Base-by-base conservation (phyloP, 2,888 invertebrate genomes). In the Gerris lacustris region DNA sequence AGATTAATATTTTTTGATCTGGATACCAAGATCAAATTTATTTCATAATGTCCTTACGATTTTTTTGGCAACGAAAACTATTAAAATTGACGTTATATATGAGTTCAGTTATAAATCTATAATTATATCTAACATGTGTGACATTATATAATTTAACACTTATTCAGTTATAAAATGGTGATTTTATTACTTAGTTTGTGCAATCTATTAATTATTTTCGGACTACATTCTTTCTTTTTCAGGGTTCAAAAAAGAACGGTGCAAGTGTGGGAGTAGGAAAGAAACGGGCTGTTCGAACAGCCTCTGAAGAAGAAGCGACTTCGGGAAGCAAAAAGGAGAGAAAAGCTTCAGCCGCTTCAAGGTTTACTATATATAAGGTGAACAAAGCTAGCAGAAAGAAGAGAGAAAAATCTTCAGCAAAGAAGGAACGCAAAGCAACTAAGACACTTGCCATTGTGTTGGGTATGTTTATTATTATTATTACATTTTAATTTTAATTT, bases 391-490 rank as follows among this genome's bases (percentile, higher is more conserved):
- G 93, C 79, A 89, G 93, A 81, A 95, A 96, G 84, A 96, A 96
- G 82, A 84, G 94, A 68, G 95, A 95, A 79, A 95, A 94, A 79
- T 93, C 93, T 43, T 92, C 94, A 0, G 94, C 94, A 5, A 93
- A 92, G 81, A 94, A 92, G 78, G 99, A 99, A 79, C 86, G 96
- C 73, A 96, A 99, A 82, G 98, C 99, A 47, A 99, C 98, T 7
- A 98, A 98, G 84, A 99, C 98, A 7, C 82, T 99, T 76, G 98
- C 97, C 72, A 97, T 99, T 81, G 99, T 99, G 76, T 86, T 99
- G 80, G 97, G 98, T 98, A 83, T 55, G 55, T 55, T 55, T 55
- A 55, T 55, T n/a, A n/a, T n/a, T n/a, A n/a, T n/a, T n/a, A n/a
- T n/a, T n/a, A n/a, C n/a, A n/a, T n/a, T n/a, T n/a, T n/a, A n/a